Base-by-base conservation (phyloP, 2,797 vertebrate genomes). In the Catharus ustulatus region DNA sequence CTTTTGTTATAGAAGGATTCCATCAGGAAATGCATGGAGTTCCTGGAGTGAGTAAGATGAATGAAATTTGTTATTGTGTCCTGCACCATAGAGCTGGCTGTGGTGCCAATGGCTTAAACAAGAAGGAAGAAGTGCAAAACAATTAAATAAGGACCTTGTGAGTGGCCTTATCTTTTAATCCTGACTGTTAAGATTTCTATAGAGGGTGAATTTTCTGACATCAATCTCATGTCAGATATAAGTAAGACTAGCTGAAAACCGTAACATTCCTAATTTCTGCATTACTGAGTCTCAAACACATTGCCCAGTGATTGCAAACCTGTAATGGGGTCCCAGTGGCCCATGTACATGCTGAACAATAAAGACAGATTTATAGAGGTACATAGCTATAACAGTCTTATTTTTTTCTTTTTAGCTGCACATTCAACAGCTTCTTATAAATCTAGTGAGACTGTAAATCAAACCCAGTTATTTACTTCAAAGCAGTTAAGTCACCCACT, bases 361-460 rank as follows among this genome's bases (percentile, higher is more conserved):
- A 81, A 95, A 91, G 93, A 66, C 77, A 96, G 87, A 97, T 98
- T 97, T 97, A 97, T 93, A 84, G 93, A 89, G 63, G 67, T 96
- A 91, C 68, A 90, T 4, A 74, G 68, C 89, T 67, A 43, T 81
- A 94, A 96, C 48, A 87, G 61, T 4, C 72, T 68, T 38, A 1
- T 92, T 69, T 54, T 32, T 63, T 67, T 54, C 38, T 67, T 75
- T 96, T 90, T 67, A 96, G 93, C 61, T 81, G 75, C 63, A 63
- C 67, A 82, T 96, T 97, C 87, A 95, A 92, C 96, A 67, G 46
- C 61, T 68, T 90, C 95, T 95, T 95, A 95, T 94, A 93, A 91
- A 95, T 95, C 72, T 89, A 36, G 67, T 74, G 69, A 85, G 81
- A 92, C 43, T 95, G 59, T 92, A 97, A 96, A 97, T 98, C 95